Base-by-base conservation (phyloP, 2,888 invertebrate species). In the Plagodis dolabraria region DNA sequence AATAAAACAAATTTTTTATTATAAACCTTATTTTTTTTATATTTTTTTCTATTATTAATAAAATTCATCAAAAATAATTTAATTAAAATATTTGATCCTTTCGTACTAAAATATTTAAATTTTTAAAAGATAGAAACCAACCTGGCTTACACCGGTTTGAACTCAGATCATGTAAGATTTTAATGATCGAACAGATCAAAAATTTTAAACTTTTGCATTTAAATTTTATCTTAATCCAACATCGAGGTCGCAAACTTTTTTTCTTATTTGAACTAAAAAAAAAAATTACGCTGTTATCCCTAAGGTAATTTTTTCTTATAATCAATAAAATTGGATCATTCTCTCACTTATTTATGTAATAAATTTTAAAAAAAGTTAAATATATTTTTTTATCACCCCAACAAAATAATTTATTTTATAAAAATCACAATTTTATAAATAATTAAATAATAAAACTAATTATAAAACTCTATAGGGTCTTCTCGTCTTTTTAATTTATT, bases 101-200 rank as follows among this genome's bases (percentile, higher is more conserved):
- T 96, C 96, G 96, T 96, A 96, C 96, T 95, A 95, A 94, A 94
- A 94, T 92, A 93, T 93, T 82, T 78, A 73, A 77, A 64, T 70
- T 82, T 66, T 83, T 86, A 94, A 94, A 94, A 95, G 95, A 96
- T 96, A 96, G 95, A 96, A 96, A 95, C 96, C 95, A 94, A 96
- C 95, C 96, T 96, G 96, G 95, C 95, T 96, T 78, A 95, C 95
- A 92, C 95, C 96, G 96, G 95, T 96, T 94, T 96, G 95, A 96
- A 96, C 96, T 96, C 96, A 96, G 95, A 96, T 96, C 96, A 96
- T 96, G 96, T 96, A 96, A 95, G 94, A 94, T 94, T 95, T 95
- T 94, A 95, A 96, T 94, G 94, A 95, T 96, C 95, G 96, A 96
- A 96, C 96, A 96, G 95, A 95, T 95, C 93, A 94, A 95, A 75